Evolutionary conservation across 2,888 invertebrate genomes (phyloP), one percentile per base, ranked within the genome.

Genomic region (Melangyna quadrimaculata): DNA sequence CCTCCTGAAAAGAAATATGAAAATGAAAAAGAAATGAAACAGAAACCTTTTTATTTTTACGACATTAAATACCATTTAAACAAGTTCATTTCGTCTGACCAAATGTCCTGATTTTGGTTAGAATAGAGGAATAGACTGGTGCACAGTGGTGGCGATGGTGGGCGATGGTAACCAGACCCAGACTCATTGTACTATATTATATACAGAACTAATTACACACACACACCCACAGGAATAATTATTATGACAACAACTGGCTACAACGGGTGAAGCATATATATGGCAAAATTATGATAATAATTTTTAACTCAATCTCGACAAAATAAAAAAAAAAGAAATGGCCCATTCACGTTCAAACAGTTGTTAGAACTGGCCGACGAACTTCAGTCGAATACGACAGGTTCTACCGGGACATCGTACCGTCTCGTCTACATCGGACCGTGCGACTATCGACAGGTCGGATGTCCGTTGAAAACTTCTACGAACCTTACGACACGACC

Each of bases 281-380:
- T 74, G 78, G 55, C 53, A 45, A 74, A 87, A 87, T 87, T 87
- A 87, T 82, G 82, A 24, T 82, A 87, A 84, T 84, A 8, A n/a
- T 48, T 24, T 65, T 45, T 2, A 19, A 63, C 55, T 65, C 77
- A 78, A 78, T 81, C 70, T 59, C 43, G 27, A 43, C 24, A 27
- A 57, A 32, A 57, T n/a, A 6, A 35, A 27, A 27, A 4, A 27
- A 3, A 14, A n/a, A n/a, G n/a, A n/a, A n/a, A n/a, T n/a, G n/a
- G n/a, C n/a, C n/a, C n/a, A n/a, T n/a, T n/a, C n/a, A n/a, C n/a
- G n/a, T n/a, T n/a, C n/a, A n/a, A n/a, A n/a, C n/a, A n/a, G n/a
- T n/a, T n/a, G n/a, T n/a, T n/a, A n/a, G n/a, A n/a, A n/a, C n/a
- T n/a, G n/a, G n/a, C n/a, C n/a, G n/a, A n/a, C n/a, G n/a, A n/a